Evolutionary conservation across 2,797 vertebrate genomes (phyloP).

Genomic region (Anableps anableps): DNA sequence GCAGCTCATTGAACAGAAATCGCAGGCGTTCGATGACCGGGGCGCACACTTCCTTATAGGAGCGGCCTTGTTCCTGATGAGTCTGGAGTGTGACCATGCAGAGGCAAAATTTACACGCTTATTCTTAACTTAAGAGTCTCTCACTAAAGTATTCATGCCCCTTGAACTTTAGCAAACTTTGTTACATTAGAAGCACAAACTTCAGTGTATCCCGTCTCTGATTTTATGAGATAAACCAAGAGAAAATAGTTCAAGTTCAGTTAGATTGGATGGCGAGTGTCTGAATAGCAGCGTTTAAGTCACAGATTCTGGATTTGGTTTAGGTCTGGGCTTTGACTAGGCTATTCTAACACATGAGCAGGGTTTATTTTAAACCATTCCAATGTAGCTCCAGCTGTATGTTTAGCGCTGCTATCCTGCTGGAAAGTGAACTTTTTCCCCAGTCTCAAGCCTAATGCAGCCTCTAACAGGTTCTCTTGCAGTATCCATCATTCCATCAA

Average conservation of each 20-base stretch:
- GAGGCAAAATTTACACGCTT: background rate
- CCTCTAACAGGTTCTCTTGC: no score
- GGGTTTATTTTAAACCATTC: background rate
- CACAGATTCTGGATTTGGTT: no score
- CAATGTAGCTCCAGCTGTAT: no score
- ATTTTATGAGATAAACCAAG: background rate
- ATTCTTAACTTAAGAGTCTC: background rate
- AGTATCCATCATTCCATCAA: no score
- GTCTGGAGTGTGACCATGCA: constrained; percentile 78
- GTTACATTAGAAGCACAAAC: background rate
- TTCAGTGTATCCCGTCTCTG: background rate
- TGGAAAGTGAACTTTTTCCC: no score
- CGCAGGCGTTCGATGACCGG: constrained; percentile 96
- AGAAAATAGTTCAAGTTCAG: background rate
- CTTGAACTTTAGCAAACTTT: background rate
- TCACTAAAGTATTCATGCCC: background rate
- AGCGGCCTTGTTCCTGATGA: constrained; percentile 98
- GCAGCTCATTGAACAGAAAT: constrained; percentile 96
- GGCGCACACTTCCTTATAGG: constrained; percentile 99
- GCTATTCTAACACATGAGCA: no score
- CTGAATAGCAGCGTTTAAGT: background rate
- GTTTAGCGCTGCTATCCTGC: no score
- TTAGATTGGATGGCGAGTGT: background rate
- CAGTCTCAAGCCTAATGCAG: no score
- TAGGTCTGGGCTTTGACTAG: no score